These are phyloP conservation scores for Apomyelois bistriatella DNA, from an alignment of 2,888 invertebrate genomes.

Conservation along the genomic window DNA sequence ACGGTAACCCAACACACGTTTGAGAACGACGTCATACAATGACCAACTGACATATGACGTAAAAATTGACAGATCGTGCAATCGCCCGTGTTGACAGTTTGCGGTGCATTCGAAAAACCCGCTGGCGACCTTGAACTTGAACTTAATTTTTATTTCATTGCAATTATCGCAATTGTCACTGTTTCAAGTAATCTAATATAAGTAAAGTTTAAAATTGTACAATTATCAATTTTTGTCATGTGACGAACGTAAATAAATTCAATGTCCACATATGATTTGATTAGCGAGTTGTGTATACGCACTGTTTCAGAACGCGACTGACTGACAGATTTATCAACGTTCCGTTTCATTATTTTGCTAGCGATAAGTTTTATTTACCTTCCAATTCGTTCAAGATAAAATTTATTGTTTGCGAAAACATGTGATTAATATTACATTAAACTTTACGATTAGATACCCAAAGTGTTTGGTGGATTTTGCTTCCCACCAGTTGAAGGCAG, in stretches of 20 bases:
- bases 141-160: conserved; percentile 28
- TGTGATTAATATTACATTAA: conserved; percentile 17
- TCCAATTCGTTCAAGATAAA: conserved; percentile 13
- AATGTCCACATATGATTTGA: neutral
- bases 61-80: conserved; percentile 34
- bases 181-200: neutral
- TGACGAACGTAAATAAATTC: neutral
- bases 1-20: conserved; percentile 52
- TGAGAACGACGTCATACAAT: conserved; percentile 53
- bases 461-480: too few relatives aligned
- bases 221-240: neutral
- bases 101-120: conserved; percentile 41
- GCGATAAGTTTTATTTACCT: conserved; percentile 25
- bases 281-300: neutral
- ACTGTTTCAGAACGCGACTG: conserved; percentile 38
- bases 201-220: neutral
- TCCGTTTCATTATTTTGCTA: conserved; percentile 40
- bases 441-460: too few relatives aligned
- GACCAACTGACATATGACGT: conserved; percentile 52
- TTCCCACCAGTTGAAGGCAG: too few relatives aligned
- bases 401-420: conserved; percentile 12
- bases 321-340: conserved; percentile 36
- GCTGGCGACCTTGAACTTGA: conserved; percentile 59
- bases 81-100: conserved; percentile 36
- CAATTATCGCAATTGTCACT: neutral